Evolutionary conservation across 1,140 invertebrate species (phyloP), one percentile per base, ranked within the genome.

Genomic region (Drepana arcuata): DNA sequence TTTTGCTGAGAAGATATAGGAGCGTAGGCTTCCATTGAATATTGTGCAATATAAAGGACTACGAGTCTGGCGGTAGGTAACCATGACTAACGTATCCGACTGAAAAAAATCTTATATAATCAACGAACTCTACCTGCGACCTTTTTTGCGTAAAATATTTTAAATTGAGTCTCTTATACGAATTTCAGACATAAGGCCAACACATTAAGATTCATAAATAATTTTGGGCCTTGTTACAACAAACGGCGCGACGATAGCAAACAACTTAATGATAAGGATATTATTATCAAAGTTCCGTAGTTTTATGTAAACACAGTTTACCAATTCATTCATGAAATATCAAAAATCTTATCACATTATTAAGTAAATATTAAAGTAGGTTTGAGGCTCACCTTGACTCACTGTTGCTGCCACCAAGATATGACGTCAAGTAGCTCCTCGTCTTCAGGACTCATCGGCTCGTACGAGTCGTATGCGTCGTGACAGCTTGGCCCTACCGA

Each of bases 401-500:
- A 87, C 68, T 88, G 86, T 54, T 89, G 87, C 75, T 95, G 93
- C 93, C 93, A 96, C 87, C 91, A 94, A 11, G 90, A 91, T 59
- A 95, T 93, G 43, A 92, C 93, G 61, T 96, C 94, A 16, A 97
- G 86, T 1, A 96, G 86, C 58, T 96, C 94, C 71, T 96, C 94
- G 73, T 97, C 95, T 68, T 95, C 94, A 10, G 92, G 91, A 63
- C 92, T 94, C 83, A 94, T 91, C 0, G 92, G 88, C 44, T 93
- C 91, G 64, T 93, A 93, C 61, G 89, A 90, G 52, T 93, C 91
- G 61, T 91, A 91, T 40, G 85, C 83, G 34, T 91, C 89, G n/a
- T 86, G 86, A 61, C 77, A 71, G 59, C 69, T 75, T 30, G 73
- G 69, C 50, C 82, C 78, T 6, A 88, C 89, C 14, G 91, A 91